Evolutionary conservation across 2,888 invertebrate genomes (phyloP).

Genomic region (Xestoiulus laeticollis): DNA sequence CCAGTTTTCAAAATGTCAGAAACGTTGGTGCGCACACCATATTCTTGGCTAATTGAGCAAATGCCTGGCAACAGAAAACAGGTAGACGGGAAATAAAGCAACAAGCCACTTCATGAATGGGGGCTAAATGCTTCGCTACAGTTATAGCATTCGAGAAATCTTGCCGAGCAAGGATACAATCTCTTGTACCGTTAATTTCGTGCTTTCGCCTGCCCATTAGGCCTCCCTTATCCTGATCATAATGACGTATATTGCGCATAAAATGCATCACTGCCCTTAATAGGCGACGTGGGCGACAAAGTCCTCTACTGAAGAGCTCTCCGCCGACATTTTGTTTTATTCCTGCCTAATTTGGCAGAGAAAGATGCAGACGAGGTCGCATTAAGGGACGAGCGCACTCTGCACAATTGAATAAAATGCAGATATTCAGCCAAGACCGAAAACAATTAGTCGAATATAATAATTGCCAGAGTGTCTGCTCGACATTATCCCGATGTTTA

Average conservation of each 20-base stretch:
- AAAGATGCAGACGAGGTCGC: not conserved
- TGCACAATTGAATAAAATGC: slow-evolving; percentile 14
- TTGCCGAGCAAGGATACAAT: not conserved
- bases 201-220: slow-evolving; percentile 35
- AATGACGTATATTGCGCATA: slow-evolving; percentile 43
- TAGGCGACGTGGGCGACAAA: slow-evolving; percentile 27
- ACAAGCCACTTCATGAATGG: slow-evolving; percentile 38
- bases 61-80: slow-evolving; percentile 14
- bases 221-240: slow-evolving; percentile 30
- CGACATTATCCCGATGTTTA: not conserved
- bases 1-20: not conserved
- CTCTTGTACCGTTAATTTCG: not conserved
- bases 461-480: not conserved
- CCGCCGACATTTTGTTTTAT: slow-evolving; percentile 36
- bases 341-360: slow-evolving; percentile 41
- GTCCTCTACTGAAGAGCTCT: slow-evolving; percentile 36
- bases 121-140: not conserved
- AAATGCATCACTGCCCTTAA: slow-evolving; percentile 40
- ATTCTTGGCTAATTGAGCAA: slow-evolving; percentile 36
- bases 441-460: slow-evolving; percentile 17
- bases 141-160: not conserved
- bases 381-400: not conserved
- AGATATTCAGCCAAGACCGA: slow-evolving; percentile 18
- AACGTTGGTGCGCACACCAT: not conserved
- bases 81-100: slow-evolving; percentile 37